phyloP scores from a whole-genome alignment of 2,888 invertebrate genomes.

The Rotaria macrura region DNA sequence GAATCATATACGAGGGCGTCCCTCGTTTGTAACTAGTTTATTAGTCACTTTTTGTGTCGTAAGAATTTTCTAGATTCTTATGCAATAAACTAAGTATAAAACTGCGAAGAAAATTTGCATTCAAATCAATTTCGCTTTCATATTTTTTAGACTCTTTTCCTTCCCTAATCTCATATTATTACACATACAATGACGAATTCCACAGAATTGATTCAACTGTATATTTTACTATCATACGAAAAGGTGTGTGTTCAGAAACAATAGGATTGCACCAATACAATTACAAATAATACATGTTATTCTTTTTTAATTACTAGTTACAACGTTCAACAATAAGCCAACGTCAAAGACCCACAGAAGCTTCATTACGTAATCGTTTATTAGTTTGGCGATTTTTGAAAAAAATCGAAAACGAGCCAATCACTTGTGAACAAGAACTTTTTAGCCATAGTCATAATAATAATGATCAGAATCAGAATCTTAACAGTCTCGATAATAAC shows the following conservation, averaged over 20 bases:
- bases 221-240: not conserved
- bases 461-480: not conserved
- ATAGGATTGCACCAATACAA: too few species aligned
- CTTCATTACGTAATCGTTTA: not conserved
- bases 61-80: not conserved
- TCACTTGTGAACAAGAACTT: not conserved
- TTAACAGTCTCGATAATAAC: not conserved
- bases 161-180: not conserved
- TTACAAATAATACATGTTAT: not conserved
- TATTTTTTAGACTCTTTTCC: not conserved
- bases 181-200: not conserved
- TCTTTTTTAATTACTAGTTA: not conserved
- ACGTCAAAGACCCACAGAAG: not conserved
- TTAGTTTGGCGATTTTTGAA: slow-evolving; percentile 11
- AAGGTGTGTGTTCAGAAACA: not conserved
- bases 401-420: not conserved
- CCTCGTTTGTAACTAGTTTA: not conserved
- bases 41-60: not conserved
- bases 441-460: not conserved
- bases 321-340: slow-evolving; percentile 4
- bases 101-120: not conserved
- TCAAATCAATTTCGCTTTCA: not conserved
- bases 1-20: too few species aligned
- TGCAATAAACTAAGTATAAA: not conserved
- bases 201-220: not conserved